Conservation (phyloP, 2,888 invertebrate species). For the Teinopalpus imperialis region DNA sequence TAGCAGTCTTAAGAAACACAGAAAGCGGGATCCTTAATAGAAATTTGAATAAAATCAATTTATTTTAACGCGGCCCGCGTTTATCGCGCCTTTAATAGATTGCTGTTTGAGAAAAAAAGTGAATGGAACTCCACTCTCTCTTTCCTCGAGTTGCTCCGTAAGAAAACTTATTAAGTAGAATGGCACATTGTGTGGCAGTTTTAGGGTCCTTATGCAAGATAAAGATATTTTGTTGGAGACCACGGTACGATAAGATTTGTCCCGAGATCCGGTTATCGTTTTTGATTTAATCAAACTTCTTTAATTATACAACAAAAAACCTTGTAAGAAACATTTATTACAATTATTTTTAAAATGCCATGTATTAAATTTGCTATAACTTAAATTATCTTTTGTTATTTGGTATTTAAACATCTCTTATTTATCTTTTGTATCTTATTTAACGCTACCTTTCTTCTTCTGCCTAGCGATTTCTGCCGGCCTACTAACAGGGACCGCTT, state of each 20-base stretch:
- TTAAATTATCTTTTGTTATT: no score
- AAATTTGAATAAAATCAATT: slow-evolving; percentile 82
- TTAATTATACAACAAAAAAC: not conserved
- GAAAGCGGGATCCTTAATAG: slow-evolving; percentile 62
- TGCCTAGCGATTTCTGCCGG: no score
- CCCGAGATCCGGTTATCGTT: slow-evolving; percentile 9
- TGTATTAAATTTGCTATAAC: no score
- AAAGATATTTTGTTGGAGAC: slow-evolving; percentile 21
- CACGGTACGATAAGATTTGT: slow-evolving; percentile 13
- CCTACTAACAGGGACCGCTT: no score
- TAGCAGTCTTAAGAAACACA: slow-evolving; percentile 72
- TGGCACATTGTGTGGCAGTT: slow-evolving; percentile 30
- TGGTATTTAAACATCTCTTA: no score
- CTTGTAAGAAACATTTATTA: no score
- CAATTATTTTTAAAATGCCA: no score
- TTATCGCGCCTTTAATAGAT: slow-evolving; percentile 74
- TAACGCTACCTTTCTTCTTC: no score
- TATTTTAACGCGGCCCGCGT: slow-evolving; percentile 70
- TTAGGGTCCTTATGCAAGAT: slow-evolving; percentile 23
- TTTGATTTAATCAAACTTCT: slow-evolving; percentile 14
- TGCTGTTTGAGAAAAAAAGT: slow-evolving; percentile 61
- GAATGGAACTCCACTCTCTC: slow-evolving; percentile 43
- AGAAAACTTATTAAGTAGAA: slow-evolving; percentile 34
- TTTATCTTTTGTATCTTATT: no score
- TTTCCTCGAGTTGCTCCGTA: slow-evolving; percentile 21